Conservation (phyloP, 2,888 invertebrate species). For the Drosophila parthenogenetica region DNA sequence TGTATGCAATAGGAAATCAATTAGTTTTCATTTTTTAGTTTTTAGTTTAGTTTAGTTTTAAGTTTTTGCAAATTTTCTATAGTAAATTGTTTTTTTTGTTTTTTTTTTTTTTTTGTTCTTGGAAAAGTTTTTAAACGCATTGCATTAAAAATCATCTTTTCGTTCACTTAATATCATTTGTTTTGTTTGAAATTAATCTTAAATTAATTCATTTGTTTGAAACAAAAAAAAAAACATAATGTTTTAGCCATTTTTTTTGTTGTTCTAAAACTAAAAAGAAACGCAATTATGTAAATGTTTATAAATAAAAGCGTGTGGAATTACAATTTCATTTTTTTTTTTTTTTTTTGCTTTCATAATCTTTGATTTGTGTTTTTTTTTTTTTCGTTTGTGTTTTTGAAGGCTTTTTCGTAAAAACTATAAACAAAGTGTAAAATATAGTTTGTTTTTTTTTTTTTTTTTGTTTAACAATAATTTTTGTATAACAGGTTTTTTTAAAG, state of each 20-base stretch:
- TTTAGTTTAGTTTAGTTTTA: conserved; percentile 29
- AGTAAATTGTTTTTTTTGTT: conserved; percentile 33
- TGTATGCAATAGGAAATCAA: conserved; percentile 77
- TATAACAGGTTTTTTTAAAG: conserved; percentile 43
- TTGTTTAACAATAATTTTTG: conserved; percentile 25
- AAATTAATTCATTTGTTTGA: conserved; percentile 53
- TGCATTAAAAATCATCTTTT: conserved; percentile 46
- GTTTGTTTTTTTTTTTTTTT: conserved; percentile 17
- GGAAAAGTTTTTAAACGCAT: conserved; percentile 50
- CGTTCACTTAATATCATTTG: conserved; percentile 65
- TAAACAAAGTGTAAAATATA: conserved; percentile 53
- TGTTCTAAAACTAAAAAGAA: conserved; percentile 49
- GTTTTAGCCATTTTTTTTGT: conserved; percentile 28
- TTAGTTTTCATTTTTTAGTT: conserved; percentile 38
- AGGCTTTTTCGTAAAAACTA: conserved; percentile 51
- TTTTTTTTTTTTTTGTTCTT: conserved; percentile 33
- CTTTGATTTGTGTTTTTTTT: conserved; percentile 15
- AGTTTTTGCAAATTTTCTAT: conserved; percentile 25
- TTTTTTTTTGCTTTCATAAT: conserved; percentile 11
- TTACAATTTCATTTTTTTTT: conserved; percentile 67
- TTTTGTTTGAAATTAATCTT: conserved; percentile 46
- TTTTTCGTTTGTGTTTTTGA: conserved; percentile 24
- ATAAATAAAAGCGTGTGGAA: conserved; percentile 79
- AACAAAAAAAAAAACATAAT: conserved; percentile 45
- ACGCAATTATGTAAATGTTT: conserved; percentile 57